phyloP scores from a whole-genome alignment of 2,797 vertebrate species.

The Thalassophryne amazonica region DNA sequence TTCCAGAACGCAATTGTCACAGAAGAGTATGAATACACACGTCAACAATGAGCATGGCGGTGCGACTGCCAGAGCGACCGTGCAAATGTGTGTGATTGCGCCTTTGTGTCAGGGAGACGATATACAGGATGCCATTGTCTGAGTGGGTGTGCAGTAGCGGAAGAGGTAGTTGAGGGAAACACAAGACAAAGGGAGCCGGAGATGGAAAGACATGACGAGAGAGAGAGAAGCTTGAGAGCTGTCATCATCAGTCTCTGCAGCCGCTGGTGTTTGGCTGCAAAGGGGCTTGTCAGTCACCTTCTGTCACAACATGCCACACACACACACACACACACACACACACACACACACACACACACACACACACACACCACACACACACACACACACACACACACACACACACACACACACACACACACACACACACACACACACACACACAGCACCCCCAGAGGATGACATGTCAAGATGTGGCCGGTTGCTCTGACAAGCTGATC shows the following conservation, averaged over 20 bases:
- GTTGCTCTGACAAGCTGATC: slow-evolving; percentile 47
- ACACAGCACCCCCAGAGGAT: slow-evolving; percentile 45
- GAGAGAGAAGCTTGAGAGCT: slow-evolving; percentile 50
- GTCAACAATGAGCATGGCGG: not conserved
- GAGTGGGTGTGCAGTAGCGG: slow-evolving; percentile 69
- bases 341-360: not conserved
- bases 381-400: slow-evolving; percentile 13
- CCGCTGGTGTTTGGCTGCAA: slow-evolving; percentile 61
- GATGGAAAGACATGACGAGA: slow-evolving; percentile 51
- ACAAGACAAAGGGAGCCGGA: slow-evolving; percentile 67
- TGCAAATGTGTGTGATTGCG: slow-evolving; percentile 55
- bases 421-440: not conserved
- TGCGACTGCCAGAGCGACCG: slow-evolving; percentile 25
- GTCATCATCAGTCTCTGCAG: slow-evolving; percentile 70
- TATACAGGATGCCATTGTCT: slow-evolving; percentile 73
- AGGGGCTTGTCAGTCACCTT: slow-evolving; percentile 66
- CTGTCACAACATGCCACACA: slow-evolving; percentile 71
- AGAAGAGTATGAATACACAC: slow-evolving; percentile 29
- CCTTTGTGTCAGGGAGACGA: slow-evolving; percentile 64
- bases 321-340: not conserved
- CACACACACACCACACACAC: slow-evolving; percentile 17
- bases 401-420: slow-evolving; percentile 5
- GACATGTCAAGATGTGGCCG: slow-evolving; percentile 55
- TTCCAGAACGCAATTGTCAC: slow-evolving; percentile 39
- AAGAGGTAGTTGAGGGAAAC: slow-evolving; percentile 71